Evolutionary conservation across 2,888 invertebrate genomes (phyloP).

Genomic region (Hypercompe scribonia): DNA sequence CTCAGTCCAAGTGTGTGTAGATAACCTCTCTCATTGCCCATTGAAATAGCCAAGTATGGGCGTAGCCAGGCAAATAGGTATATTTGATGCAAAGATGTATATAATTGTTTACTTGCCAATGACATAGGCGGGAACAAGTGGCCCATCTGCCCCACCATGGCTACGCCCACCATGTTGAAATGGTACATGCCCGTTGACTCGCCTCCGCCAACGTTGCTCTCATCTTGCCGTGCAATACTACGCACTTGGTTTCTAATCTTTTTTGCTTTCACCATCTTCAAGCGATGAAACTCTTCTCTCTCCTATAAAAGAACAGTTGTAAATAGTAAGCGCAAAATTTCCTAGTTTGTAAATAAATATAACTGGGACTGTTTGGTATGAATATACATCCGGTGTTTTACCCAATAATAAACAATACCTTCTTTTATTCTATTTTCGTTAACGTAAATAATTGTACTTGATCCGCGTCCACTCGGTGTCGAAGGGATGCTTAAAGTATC

Average conservation of each 20-base stretch:
- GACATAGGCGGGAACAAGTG: conserved; percentile 21
- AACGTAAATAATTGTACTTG: no score
- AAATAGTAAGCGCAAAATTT: not conserved
- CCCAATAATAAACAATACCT: not conserved
- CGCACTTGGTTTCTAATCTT: conserved; percentile 66
- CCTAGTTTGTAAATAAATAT: not conserved
- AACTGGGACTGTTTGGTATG: no score
- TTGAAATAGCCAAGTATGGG: conserved; percentile 10
- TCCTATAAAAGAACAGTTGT: conserved; percentile 61
- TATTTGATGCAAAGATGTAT: conserved; percentile 18
- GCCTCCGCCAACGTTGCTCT: conserved; percentile 28
- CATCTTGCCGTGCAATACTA: conserved; percentile 42
- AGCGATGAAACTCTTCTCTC: conserved; percentile 81
- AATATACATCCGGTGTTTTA: not conserved
- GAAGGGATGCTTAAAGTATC: no score
- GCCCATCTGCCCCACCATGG: conserved; percentile 43
- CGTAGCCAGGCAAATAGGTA: conserved; percentile 22
- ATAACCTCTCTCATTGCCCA: conserved; percentile 2
- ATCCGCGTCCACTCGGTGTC: no score
- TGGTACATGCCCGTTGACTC: conserved; percentile 45
- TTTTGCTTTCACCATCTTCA: conserved; percentile 83
- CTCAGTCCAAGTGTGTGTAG: not conserved
- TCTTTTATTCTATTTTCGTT: no score
- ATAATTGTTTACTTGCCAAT: conserved; percentile 20
- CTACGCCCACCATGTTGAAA: conserved; percentile 37